Evolutionary conservation across 2,113 vertebrate species (phyloP).

Genomic region (Echinops telfairi): DNA sequence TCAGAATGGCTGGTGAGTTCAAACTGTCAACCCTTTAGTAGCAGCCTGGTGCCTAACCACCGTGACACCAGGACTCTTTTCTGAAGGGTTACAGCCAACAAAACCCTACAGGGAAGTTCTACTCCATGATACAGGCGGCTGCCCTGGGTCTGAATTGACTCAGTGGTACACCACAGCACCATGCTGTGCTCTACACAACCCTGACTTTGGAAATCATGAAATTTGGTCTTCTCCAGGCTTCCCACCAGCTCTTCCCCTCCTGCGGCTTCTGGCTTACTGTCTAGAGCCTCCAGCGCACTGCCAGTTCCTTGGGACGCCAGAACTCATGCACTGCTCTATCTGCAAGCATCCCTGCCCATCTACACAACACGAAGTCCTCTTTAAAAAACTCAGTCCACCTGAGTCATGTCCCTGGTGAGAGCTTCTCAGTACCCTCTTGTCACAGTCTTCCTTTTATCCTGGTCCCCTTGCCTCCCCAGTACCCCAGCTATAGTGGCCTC

Average conservation of each 20-base stretch:
- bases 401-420: not conserved
- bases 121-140: not conserved
- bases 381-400: not conserved
- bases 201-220: not conserved
- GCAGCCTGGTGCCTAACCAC: not conserved
- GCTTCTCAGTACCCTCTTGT: not conserved
- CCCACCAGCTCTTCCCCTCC: not conserved
- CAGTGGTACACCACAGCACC: not conserved
- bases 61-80: not conserved
- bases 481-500: not conserved
- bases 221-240: not conserved
- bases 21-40: not conserved
- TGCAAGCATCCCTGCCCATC: too few relatives aligned
- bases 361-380: not conserved
- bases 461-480: accelerated
- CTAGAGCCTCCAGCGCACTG: too few relatives aligned
- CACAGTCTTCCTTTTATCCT: too few relatives aligned
- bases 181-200: not conserved
- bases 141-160: not conserved
- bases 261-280: not conserved
- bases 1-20: not conserved
- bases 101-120: not conserved
- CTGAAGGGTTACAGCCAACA: not conserved
- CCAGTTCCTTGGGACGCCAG: not conserved
- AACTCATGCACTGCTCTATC: accelerated